Evolutionary conservation across 2,113 vertebrate species (phyloP).

Genomic region (Tyrannus savana): DNA sequence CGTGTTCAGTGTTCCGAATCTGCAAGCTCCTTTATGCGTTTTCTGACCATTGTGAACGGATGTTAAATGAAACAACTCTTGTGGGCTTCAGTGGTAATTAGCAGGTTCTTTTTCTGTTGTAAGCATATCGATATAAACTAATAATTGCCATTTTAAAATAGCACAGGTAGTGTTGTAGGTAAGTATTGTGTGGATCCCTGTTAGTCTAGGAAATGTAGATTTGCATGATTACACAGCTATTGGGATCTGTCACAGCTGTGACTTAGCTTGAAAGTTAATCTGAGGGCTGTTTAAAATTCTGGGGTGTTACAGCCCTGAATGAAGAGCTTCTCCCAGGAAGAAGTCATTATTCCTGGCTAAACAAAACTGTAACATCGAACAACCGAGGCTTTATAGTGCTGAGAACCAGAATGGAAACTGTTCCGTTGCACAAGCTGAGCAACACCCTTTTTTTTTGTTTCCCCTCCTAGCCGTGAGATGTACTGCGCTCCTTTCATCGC

Average conservation of each 20-base stretch:
- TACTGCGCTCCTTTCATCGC: fast-evolving
- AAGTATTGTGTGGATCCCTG: fast-evolving
- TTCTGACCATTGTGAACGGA: not conserved
- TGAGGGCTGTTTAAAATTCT: not conserved
- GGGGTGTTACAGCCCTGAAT: not conserved
- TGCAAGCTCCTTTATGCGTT: not conserved
- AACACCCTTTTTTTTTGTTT: not conserved
- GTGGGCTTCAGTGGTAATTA: not conserved
- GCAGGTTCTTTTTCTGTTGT: not conserved
- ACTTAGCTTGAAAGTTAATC: too few relatives aligned
- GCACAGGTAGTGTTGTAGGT: not conserved
- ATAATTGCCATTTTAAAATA: too few relatives aligned
- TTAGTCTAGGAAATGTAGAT: not conserved
- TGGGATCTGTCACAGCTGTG: not conserved
- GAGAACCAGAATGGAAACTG: fast-evolving
- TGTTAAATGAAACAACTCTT: not conserved
- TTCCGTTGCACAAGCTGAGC: not conserved
- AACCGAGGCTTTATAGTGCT: not conserved
- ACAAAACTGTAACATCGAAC: not conserved
- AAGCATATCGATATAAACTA: not conserved
- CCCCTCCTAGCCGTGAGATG: not conserved
- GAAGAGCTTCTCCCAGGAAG: not conserved
- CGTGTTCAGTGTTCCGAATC: not conserved
- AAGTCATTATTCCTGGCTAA: not conserved
- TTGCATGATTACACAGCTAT: fast-evolving